Base-by-base conservation (phyloP, 2,797 vertebrate genomes). In the Clarias pachynema region DNA sequence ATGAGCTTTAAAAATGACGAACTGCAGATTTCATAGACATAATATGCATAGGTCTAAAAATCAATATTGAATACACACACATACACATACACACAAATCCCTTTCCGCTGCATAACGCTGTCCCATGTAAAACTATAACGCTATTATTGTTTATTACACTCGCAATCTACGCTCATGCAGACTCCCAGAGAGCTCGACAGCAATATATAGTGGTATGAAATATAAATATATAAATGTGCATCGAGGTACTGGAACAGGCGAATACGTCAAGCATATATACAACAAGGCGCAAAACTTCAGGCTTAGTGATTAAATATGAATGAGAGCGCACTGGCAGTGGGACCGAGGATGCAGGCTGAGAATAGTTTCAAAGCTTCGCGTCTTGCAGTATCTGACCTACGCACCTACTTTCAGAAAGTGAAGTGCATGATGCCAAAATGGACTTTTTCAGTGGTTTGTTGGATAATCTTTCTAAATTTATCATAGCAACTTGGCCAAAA, bases 261-360 rank as follows among this genome's bases (percentile, higher is more conserved):
- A 63, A 72, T 75, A 63, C 69, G 69, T 81, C 72, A 70, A 85
- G 79, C 49, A 60, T 82, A 75, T 77, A 77, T 65, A 82, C 63
- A 82, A 69, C 56, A 82, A 60, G 16, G 63, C 31, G 24, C 31
- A 86, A 57, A 81, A 82, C 79, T 60, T 82, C 72, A 78, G 85
- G 49, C 79, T 72, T 26, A 44, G 49, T 57, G 40, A 85, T 85
- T 77, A 82, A 86, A 82, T 86, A 86, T 86, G 85, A 77, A 86
- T 86, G 85, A 77, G 53, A 59, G 80, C 57, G 37, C 34, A 31
- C 34, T 82, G 66, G 70, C 79, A 68, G 82, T 68, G 70, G 62
- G 60, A 20, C 69, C 56, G 53, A 29, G 60, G 59, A 37, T 40
- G 7, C 44, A n/a, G 69, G 3, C 73, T 29, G 60, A 81, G 79